Base-by-base conservation (phyloP, 2,888 invertebrate genomes). In the Dynastes hyllus region DNA sequence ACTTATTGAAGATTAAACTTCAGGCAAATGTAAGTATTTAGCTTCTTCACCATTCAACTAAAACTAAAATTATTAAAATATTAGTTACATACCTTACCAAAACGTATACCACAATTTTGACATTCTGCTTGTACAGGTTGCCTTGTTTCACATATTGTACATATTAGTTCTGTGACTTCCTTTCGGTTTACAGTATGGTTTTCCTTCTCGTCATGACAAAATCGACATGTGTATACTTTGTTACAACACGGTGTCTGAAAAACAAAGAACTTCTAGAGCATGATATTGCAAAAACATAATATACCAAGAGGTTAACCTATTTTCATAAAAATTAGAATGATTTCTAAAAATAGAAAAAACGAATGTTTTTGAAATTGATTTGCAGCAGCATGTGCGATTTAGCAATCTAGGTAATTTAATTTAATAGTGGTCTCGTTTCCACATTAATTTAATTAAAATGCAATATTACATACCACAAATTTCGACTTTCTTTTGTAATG, bases 161-260 rank as follows among this genome's bases (percentile, higher is more conserved):
- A 97, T 83, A 96, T 94, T 78, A 97, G 90, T 89, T 96, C 95
- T 0, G 94, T 94, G 2, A 97, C 94, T 70, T 94, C 93, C 87
- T 95, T 95, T 78, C 97, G 91, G 88, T 96, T 95, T 83, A 97
- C 93, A 81, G 94, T 93, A 87, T 97, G 97, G 80, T 93, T 92
- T 87, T 97, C 97, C 53, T 90, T 94, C 86, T 97, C 96, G 88
- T 97, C 96, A 84, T 97, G 97, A 86, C 97, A 97, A 87, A 97
- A 95, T 45, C 97, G 93, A 87, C 97, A 97, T 81, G 94, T 94
- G 88, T 97, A 97, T 8, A 95, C 93, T 89, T 96, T 96, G 85
- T 94, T 94, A 89, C 97, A 97, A 87, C 97, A 97, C 76, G 96
- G 96, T 27, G 96, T 95, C 97, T 97, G 90, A 27, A 91, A 90